phyloP scores from a whole-genome alignment of 2,113 vertebrate genomes.

The Gallinago undulata region DNA sequence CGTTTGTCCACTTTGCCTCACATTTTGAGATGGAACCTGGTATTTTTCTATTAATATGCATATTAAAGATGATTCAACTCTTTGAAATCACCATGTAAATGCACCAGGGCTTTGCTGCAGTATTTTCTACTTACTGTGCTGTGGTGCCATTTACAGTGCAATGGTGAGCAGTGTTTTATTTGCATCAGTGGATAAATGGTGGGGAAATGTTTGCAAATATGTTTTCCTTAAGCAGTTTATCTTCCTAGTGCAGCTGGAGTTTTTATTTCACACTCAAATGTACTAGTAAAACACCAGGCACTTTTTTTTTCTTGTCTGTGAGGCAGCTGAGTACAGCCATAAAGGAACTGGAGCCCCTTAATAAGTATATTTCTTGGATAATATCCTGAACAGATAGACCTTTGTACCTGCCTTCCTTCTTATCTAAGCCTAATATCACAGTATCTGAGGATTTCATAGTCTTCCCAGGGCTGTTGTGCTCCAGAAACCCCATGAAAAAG shows the following conservation, averaged over 20 bases:
- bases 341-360: background rate
- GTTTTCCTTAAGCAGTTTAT: slow-evolving; percentile 43
- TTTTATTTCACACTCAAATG: slow-evolving; percentile 41
- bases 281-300: background rate
- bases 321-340: background rate
- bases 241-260: slow-evolving; percentile 22
- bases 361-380: background rate
- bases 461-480: background rate
- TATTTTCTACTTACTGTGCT: background rate
- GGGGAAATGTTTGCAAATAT: background rate
- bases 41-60: background rate
- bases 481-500: background rate
- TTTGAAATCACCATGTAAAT: background rate
- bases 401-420: background rate
- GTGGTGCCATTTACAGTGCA: background rate
- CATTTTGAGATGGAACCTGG: background rate
- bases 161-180: background rate
- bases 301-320: background rate
- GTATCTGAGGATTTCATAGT: background rate
- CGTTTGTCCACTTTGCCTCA: background rate
- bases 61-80: background rate
- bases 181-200: background rate
- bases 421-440: background rate
- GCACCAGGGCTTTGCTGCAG: background rate
- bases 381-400: background rate